Conservation (phyloP, 2,888 invertebrate genomes). For the Drosophila demipolita region DNA sequence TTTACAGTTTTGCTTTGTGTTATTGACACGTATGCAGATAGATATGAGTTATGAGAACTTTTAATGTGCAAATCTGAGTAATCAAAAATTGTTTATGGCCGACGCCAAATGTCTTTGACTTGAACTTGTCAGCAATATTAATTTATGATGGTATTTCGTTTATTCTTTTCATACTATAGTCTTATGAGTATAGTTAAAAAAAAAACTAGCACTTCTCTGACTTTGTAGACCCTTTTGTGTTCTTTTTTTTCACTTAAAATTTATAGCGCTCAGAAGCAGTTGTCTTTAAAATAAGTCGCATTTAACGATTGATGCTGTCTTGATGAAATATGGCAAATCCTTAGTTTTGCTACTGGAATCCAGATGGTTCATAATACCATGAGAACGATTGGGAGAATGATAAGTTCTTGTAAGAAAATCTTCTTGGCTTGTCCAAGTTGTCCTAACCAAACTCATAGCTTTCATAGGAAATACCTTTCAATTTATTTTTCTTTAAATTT, state of each 20-base stretch:
- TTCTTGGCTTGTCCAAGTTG: not conserved
- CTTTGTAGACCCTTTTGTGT: not conserved
- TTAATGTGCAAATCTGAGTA: slow-evolving; percentile 43
- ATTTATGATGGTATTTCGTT: slow-evolving; percentile 5
- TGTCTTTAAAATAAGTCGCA: not conserved
- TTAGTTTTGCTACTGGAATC: accelerated
- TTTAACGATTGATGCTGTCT: not conserved
- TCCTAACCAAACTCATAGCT: not conserved
- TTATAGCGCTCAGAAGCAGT: not conserved
- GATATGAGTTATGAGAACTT: slow-evolving; percentile 50
- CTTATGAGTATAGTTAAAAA: too few species aligned
- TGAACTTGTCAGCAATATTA: slow-evolving; percentile 1
- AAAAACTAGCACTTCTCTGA: not conserved
- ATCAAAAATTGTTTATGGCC: slow-evolving; percentile 50
- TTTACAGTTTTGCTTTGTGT: slow-evolving; percentile 20
- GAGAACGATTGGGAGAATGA: not conserved
- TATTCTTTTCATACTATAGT: not conserved
- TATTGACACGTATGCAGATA: slow-evolving; percentile 53
- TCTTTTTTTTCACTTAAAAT: not conserved
- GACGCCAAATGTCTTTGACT: slow-evolving; percentile 33
- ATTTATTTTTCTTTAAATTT: not conserved
- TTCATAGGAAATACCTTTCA: not conserved
- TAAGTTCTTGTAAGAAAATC: not conserved
- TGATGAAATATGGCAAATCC: not conserved
- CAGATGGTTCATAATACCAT: not conserved